phyloP scores from a whole-genome alignment of 2,888 invertebrate genomes.

The Phyllotreta striolata region DNA sequence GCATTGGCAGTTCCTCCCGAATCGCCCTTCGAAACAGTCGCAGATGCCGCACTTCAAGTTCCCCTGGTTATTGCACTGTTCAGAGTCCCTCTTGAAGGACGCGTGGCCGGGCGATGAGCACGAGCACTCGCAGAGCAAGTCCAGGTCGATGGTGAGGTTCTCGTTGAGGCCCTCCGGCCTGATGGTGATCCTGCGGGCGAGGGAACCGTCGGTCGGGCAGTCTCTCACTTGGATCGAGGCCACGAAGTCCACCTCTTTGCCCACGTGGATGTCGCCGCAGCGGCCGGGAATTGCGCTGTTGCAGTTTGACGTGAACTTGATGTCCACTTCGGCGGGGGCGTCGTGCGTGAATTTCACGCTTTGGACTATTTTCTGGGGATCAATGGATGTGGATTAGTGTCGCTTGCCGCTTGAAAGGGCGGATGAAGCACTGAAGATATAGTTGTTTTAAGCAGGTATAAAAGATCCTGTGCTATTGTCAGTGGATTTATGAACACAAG shows the following conservation, averaged over 20 bases:
- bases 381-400: too few species aligned
- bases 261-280: constrained; percentile 69
- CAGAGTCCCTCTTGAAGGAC: constrained; percentile 58
- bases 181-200: constrained; percentile 66
- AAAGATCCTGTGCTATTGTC: too few species aligned
- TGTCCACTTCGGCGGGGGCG: constrained; percentile 61
- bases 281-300: constrained; percentile 62
- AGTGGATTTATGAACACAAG: too few species aligned
- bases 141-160: constrained; percentile 71
- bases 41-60: constrained; percentile 65
- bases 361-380: constrained; percentile 61
- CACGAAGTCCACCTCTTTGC: constrained; percentile 65
- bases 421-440: too few species aligned
- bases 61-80: constrained; percentile 49
- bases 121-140: constrained; percentile 75
- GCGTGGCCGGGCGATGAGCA: constrained; percentile 68
- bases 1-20: constrained; percentile 72
- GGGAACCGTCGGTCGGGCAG: constrained; percentile 65
- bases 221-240: constrained; percentile 66
- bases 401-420: too few species aligned
- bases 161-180: constrained; percentile 78
- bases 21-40: constrained; percentile 63
- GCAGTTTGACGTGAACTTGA: constrained; percentile 67
- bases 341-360: constrained; percentile 60
- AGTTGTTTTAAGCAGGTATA: too few species aligned